These are phyloP conservation scores for Tetrax tetrax DNA, from an alignment of 2,113 vertebrate genomes.

Conservation along the genomic window DNA sequence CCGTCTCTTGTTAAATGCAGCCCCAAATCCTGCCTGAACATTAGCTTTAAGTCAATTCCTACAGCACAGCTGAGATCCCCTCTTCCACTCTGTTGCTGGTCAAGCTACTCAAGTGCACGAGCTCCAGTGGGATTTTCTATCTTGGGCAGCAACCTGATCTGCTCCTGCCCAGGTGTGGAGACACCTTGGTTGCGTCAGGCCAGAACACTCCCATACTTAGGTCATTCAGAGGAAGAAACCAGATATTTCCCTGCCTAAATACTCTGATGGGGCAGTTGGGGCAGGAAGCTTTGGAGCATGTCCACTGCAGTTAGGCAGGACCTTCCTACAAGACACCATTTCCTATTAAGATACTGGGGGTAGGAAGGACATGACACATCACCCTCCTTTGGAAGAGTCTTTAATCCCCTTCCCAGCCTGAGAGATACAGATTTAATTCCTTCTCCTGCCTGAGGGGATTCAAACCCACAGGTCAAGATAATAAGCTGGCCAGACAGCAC, in stretches of 20 bases:
- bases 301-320: not conserved
- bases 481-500: not conserved
- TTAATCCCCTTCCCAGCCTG: not conserved
- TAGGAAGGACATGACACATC: not conserved
- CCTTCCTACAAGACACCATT: not conserved
- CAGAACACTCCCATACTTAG: not conserved
- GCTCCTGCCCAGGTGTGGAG: not conserved
- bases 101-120: not conserved
- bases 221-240: not conserved
- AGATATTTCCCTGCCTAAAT: not conserved
- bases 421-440: not conserved
- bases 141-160: not conserved
- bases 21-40: not conserved
- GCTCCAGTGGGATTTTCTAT: not conserved
- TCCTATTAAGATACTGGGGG: not conserved
- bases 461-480: not conserved
- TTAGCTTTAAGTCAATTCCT: not conserved
- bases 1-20: not conserved
- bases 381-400: not conserved
- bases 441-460: not conserved
- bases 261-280: not conserved
- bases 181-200: not conserved
- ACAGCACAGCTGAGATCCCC: rapidly evolving
- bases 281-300: not conserved
- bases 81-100: not conserved